These are phyloP conservation scores for Semaprochilodus insignis DNA, from an alignment of 2,797 vertebrate species.

Conservation along the genomic window DNA sequence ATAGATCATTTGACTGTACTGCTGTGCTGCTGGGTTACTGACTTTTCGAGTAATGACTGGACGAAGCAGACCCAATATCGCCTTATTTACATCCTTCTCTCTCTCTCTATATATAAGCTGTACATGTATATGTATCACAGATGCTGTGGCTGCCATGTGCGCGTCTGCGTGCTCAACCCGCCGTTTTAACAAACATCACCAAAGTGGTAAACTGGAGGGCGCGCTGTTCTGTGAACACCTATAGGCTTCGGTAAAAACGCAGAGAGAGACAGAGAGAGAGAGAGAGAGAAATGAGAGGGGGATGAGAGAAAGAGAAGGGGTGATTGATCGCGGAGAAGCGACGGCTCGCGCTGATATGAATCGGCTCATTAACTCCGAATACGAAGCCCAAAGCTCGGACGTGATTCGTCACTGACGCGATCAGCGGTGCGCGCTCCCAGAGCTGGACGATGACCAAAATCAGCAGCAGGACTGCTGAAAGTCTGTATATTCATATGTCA, in stretches of 20 bases:
- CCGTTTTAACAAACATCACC: not conserved
- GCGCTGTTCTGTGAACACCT: not conserved
- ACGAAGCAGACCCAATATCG: too few relatives aligned
- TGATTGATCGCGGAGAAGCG: conserved; percentile 79
- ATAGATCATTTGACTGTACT: too few relatives aligned
- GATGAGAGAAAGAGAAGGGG: conserved; percentile 56
- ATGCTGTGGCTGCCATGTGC: not conserved
- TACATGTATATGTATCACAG: too few relatives aligned
- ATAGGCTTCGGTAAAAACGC: not conserved
- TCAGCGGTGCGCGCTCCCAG: conserved; percentile 62
- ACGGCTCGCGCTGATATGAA: conserved; percentile 80
- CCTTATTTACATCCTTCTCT: too few relatives aligned
- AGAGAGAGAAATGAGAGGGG: not conserved
- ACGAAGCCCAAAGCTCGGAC: conserved; percentile 74
- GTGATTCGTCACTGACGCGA: conserved; percentile 74
- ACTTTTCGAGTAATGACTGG: too few relatives aligned
- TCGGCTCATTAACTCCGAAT: conserved; percentile 84
- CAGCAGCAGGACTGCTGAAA: conserved; percentile 53
- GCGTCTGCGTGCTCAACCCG: not conserved
- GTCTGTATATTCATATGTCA: not conserved
- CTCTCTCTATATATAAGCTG: too few relatives aligned
- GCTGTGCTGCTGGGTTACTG: too few relatives aligned
- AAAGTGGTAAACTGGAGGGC: not conserved
- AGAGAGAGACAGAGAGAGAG: not conserved
- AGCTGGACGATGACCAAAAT: conserved; percentile 43